Evolutionary conservation across 2,888 invertebrate species (phyloP).

Genomic region (Noctuana brunneofusca): DNA sequence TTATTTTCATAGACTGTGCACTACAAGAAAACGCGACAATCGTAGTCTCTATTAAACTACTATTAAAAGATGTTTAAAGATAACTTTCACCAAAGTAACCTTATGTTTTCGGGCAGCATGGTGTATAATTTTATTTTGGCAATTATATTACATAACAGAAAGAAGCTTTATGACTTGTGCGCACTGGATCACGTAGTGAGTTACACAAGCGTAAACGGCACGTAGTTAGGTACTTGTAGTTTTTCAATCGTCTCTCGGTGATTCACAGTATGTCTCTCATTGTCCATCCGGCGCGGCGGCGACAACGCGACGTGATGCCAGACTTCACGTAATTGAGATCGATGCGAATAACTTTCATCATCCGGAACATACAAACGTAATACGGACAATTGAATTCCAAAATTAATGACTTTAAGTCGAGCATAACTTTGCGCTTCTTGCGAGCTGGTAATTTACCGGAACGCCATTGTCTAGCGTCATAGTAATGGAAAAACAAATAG

Average conservation of each 20-base stretch:
- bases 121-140: slow-evolving; percentile 66
- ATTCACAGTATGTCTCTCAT: slow-evolving; percentile 57
- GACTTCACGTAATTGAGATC: slow-evolving; percentile 60
- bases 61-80: slow-evolving; percentile 37
- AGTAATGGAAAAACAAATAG: slow-evolving; percentile 76
- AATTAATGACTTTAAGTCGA: slow-evolving; percentile 57
- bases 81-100: slow-evolving; percentile 24
- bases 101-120: slow-evolving; percentile 3
- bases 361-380: slow-evolving; percentile 60
- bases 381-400: slow-evolving; percentile 54
- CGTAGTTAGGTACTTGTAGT: slow-evolving; percentile 53
- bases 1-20: background rate
- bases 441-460: slow-evolving; percentile 49
- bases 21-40: background rate
- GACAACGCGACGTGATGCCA: slow-evolving; percentile 51
- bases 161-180: slow-evolving; percentile 57
- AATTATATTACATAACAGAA: slow-evolving; percentile 74
- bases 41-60: slow-evolving; percentile 42
- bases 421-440: slow-evolving; percentile 46
- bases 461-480: slow-evolving; percentile 54
- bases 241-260: slow-evolving; percentile 65
- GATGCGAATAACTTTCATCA: slow-evolving; percentile 70
- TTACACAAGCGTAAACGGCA: slow-evolving; percentile 72
- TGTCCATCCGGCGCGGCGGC: slow-evolving; percentile 42
- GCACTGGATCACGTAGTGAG: slow-evolving; percentile 75